Evolutionary conservation across 2,888 invertebrate genomes (phyloP), one percentile per base, ranked within the genome.

Genomic region (Volucella inanis): DNA sequence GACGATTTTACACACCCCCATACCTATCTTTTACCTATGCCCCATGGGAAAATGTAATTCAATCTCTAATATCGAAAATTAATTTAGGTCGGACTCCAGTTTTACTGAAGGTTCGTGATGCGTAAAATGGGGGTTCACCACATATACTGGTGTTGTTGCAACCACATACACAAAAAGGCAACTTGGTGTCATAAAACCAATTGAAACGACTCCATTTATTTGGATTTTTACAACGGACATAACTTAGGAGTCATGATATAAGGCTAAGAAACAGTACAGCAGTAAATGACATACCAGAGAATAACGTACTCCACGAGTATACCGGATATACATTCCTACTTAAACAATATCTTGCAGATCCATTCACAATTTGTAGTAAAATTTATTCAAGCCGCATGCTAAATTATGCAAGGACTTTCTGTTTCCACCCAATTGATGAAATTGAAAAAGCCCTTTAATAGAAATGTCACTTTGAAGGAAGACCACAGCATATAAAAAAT

Each of bases 21-120:
- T 47, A 38, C 50, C 31, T 31, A 41, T 45, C 43, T 15, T 31
- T 55, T 31, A 38, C 61, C 10, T 47, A n/a, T 15, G 10, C 18
- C 79, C 57, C 77, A 49, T 49, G 77, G 81, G 81, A 71, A 18
- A 38, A 65, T 47, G 77, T 77, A 77, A 82, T 77, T 82, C 77
- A 82, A 82, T 82, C 77, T 72, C 55, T 67, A 72, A 82, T 67
- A 82, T 82, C 62, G 54, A 72, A 77, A 82, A 82, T 77, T 82
- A 82, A 77, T 82, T 82, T 77, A 57, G 77, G 72, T 61, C 67
- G 59, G 62, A 45, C 59, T 71, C 18, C 11, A 41, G 22, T 65
- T 41, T 72, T 49, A 50, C 77, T 61, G 43, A 72, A 61, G 67
- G 52, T 67, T 43, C 65, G 59, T 82, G 82, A 72, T 67, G 82